phyloP scores from a whole-genome alignment of 2,888 invertebrate species.

The Aelia acuminata region DNA sequence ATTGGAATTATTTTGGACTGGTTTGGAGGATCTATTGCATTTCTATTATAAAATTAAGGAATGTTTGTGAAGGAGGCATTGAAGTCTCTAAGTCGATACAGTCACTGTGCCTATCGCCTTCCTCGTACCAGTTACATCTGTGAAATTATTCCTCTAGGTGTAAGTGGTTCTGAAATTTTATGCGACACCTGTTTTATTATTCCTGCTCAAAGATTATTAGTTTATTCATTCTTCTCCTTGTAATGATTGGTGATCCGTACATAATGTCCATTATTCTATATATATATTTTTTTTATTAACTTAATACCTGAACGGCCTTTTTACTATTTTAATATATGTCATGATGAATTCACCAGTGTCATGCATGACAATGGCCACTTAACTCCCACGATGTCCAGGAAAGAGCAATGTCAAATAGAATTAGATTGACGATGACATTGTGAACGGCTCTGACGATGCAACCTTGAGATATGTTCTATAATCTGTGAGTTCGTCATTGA shows the following conservation, averaged over 20 bases:
- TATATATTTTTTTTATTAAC: no score
- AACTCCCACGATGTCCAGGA: conserved; percentile 39
- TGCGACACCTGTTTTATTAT: background rate
- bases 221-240: background rate
- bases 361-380: conserved; percentile 24
- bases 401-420: conserved; percentile 16
- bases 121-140: background rate
- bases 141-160: background rate
- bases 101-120: background rate
- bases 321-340: background rate
- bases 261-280: background rate
- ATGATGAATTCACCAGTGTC: background rate
- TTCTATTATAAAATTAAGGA: background rate
- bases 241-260: background rate
- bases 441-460: background rate
- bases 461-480: background rate
- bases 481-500: background rate
- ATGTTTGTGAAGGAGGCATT: background rate
- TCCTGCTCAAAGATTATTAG: background rate
- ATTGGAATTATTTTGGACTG: no score
- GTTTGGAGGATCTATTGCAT: no score
- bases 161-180: background rate
- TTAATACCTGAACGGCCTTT: background rate
- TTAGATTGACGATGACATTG: background rate
- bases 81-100: background rate